Base-by-base conservation (phyloP, 2,888 invertebrate species). In the Pyrochroa serraticornis region DNA sequence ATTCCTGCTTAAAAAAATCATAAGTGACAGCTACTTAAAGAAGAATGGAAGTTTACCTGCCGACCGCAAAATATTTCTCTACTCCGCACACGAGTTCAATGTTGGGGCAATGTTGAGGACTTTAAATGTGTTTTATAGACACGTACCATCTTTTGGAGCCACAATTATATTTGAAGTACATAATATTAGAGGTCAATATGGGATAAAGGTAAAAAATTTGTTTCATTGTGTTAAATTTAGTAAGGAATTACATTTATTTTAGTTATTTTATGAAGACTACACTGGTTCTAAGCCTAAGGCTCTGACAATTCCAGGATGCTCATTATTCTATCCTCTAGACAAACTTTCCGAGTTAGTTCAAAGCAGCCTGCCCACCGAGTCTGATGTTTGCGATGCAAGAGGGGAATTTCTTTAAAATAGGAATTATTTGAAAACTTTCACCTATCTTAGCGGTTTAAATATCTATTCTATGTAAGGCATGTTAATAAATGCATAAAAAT, bases 71-170 rank as follows among this genome's bases (percentile, higher is more conserved):
- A 71, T 77, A 50, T 74, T 67, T 48, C 45, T 77, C 0, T 77
- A 76, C 58, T 71, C 74, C 5, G 75, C 71, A 9, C 76, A 77
- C 45, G 77, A 76, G 51, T 71, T 68, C 8, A 74, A 75, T 32
- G 56, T 77, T n/a, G 76, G 73, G 7, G 64, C 62, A 39, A 22
- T 75, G 9, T 52, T 76, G 50, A 59, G 70, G 32, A 67, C 63
- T 35, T 52, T 75, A 10, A 64, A 65, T 12, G 57, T 66, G 6
- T 59, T 68, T 7, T 53, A 71, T 34, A 58, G 67, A 1, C 71
- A 74, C 39, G 60, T 75, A 9, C 75, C 75, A 3, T 66, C 72
- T 0, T 75, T 74, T 53, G 72, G 72, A 8, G 71, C 71, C 42
- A 70, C 72, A 7, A 53, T 76, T 1, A 58, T 72, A 22, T 52